Evolutionary conservation across 2,113 vertebrate genomes (phyloP).

Genomic region (Lontra canadensis): DNA sequence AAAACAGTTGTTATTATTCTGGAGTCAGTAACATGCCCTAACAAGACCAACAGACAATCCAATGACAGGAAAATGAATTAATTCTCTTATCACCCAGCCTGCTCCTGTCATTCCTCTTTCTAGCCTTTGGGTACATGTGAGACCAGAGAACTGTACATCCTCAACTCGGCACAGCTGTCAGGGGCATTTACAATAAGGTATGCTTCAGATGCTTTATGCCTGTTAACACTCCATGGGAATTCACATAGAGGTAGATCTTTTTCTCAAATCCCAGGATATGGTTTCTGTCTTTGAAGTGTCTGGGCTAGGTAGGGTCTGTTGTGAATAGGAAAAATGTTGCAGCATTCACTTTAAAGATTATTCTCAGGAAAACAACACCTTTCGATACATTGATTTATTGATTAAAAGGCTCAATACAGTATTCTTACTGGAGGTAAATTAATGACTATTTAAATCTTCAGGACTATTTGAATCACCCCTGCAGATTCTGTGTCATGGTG

Average conservation of each 20-base stretch:
- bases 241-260: neutral
- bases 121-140: neutral
- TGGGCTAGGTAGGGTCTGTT: neutral
- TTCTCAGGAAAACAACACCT: neutral
- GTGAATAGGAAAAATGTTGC: neutral
- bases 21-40: neutral
- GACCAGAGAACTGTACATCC: neutral
- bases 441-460: neutral
- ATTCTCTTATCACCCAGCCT: neutral
- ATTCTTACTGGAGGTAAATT: neutral
- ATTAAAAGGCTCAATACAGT: neutral
- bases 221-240: neutral
- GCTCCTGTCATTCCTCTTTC: neutral
- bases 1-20: slow-evolving; percentile 49
- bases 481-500: neutral
- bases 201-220: neutral
- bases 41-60: neutral
- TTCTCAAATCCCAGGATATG: neutral
- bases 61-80: neutral
- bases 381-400: neutral
- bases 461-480: neutral
- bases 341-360: neutral
- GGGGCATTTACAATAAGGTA: neutral
- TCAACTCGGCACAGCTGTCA: neutral
- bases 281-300: neutral